Evolutionary conservation across 2,888 invertebrate genomes (phyloP).

Genomic region (Peribatodes rhomboidaria): DNA sequence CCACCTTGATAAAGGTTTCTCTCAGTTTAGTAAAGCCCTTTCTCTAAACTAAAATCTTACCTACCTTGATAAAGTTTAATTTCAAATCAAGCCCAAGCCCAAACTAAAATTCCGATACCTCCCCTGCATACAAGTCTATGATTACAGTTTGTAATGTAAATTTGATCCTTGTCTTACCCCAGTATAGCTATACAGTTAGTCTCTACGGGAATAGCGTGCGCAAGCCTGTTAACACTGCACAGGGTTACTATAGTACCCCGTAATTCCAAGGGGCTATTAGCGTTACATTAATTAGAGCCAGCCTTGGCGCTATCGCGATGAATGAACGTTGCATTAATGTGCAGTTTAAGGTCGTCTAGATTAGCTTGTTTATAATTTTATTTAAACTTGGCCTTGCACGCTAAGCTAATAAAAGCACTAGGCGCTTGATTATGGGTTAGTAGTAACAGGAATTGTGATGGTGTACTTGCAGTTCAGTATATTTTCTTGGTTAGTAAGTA

Average conservation of each 20-base stretch:
- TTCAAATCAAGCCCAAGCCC: no score
- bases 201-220: constrained; percentile 4
- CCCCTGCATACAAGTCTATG: no score
- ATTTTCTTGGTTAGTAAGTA: neutral
- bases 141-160: constrained; percentile 16
- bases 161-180: constrained; percentile 10
- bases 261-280: constrained; percentile 50
- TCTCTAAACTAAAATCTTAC: no score
- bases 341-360: constrained; percentile 56
- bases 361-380: constrained; percentile 46
- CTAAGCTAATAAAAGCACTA: constrained; percentile 30
- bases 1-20: no score
- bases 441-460: constrained; percentile 15
- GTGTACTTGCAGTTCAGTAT: neutral
- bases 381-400: constrained; percentile 41
- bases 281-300: constrained; percentile 41
- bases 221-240: constrained; percentile 33
- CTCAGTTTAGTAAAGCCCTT: no score
- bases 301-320: constrained; percentile 60
- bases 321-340: constrained; percentile 59
- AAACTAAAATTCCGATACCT: no score
- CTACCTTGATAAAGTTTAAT: no score
- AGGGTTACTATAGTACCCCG: constrained; percentile 40
- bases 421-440: constrained; percentile 13
- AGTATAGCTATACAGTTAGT: neutral